Evolutionary conservation across 2,888 invertebrate genomes (phyloP), one percentile per base, ranked within the genome.

Genomic region (Lithodes maja): DNA sequence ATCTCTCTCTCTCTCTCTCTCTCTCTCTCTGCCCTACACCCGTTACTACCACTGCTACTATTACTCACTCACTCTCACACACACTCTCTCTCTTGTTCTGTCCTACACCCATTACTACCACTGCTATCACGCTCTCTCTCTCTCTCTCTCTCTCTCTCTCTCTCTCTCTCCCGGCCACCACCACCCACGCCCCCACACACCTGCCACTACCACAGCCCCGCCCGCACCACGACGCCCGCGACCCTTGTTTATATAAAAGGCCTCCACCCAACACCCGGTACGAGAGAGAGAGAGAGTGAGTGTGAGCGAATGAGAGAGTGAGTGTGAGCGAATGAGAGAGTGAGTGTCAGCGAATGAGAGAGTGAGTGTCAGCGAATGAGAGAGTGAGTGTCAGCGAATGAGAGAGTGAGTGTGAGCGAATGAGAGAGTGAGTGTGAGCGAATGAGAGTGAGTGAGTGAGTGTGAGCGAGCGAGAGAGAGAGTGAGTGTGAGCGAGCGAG

Each of bases 401-500:
- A 55, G 80, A 55, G 80, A 52, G 80, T 80, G 55, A 52, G 78
- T 50, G 50, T 78, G 78, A 55, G 80, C n/a, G n/a, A n/a, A n/a
- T 80, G 54, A 55, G 80, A 33, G 33, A 33, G 33, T 33, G 33
- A 33, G 33, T 33, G 33, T 33, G 33, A n/a, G n/a, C 49, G 78
- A 49, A 50, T 78, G 78, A 49, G 78, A 15, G 74, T 74, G 74
- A 15, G 74, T 74, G 74, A 15, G 74, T 74, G 74, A 15, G 74
- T 74, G 74, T 78, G 78, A 49, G 78, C 49, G 78, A 49, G 78
- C 49, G 78, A 49, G 78, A 49, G 78, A 49, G 78, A 49, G 78
- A n/a, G n/a, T n/a, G n/a, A n/a, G n/a, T n/a, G n/a, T n/a, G n/a
- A 49, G 78, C 17, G 55, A 55, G 80, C 55, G 80, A 55, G 80